phyloP scores from a whole-genome alignment of 2,113 vertebrate genomes.

The Porphyrio hochstetteri region DNA sequence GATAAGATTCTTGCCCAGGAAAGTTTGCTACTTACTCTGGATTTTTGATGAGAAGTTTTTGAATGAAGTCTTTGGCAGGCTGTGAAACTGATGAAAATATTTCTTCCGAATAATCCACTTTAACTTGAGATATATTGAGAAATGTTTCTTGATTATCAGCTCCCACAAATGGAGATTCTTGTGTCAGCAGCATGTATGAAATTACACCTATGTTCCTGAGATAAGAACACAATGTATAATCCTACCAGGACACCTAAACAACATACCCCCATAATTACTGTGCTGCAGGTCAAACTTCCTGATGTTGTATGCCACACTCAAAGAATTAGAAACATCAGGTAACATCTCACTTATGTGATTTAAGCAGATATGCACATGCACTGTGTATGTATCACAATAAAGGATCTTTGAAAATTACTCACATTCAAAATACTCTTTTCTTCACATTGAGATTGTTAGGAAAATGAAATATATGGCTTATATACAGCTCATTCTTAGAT shows the following conservation, averaged over 20 bases:
- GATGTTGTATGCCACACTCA: not conserved
- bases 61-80: slow-evolving; percentile 91
- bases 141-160: slow-evolving; percentile 95
- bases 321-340: not conserved
- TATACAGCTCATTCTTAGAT: not conserved
- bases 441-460: not conserved
- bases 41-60: slow-evolving; percentile 89
- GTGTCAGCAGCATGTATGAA: slow-evolving; percentile 93
- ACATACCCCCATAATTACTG: not conserved
- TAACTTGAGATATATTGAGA: slow-evolving; percentile 95
- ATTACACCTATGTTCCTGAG: slow-evolving; percentile 94
- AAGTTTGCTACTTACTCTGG: slow-evolving; percentile 86
- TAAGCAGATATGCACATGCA: not conserved
- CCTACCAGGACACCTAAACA: not conserved
- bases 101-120: slow-evolving; percentile 92
- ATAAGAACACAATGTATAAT: not conserved
- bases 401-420: not conserved
- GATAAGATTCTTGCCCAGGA: not conserved
- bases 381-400: rapidly evolving
- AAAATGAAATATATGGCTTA: not conserved
- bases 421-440: not conserved
- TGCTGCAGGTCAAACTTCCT: not conserved
- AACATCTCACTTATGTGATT: not conserved
- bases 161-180: slow-evolving; percentile 91
- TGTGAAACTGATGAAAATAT: slow-evolving; percentile 87